Conservation (phyloP, 92 coral and sea anemone species). For the Paragorgia papillata region DNA sequence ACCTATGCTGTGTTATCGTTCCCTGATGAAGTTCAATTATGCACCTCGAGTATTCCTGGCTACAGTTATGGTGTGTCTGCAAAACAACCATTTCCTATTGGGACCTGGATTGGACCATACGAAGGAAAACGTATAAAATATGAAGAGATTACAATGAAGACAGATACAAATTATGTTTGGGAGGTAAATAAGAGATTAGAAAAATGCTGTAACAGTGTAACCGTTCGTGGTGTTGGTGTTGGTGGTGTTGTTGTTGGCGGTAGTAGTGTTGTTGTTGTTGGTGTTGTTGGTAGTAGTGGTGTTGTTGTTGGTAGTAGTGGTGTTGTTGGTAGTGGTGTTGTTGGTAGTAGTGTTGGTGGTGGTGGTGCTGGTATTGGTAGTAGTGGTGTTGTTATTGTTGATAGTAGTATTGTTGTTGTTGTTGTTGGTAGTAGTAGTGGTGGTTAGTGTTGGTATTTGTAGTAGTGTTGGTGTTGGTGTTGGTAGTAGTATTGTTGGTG, state of each 20-base stretch:
- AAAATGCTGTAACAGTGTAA: neutral
- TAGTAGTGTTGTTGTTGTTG: neutral
- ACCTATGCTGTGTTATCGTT: conserved; percentile 79
- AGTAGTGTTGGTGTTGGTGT: neutral
- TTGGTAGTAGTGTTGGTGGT: too few species aligned
- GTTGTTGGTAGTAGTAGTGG: neutral
- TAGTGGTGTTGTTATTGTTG: too few species aligned
- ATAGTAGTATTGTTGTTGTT: neutral
- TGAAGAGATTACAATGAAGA: conserved; percentile 61
- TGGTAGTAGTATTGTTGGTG: neutral
- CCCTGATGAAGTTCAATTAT: conserved; percentile 87
- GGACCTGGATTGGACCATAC: conserved; percentile 98
- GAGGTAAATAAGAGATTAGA: conserved; percentile 64
- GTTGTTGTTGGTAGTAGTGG: too few species aligned
- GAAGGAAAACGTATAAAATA: conserved; percentile 79
- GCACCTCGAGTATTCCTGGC: conserved; percentile 89
- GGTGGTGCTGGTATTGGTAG: too few species aligned
- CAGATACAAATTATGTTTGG: conserved; percentile 90
- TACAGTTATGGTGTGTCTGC: conserved; percentile 85
- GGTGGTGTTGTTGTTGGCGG: neutral
- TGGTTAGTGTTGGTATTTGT: too few species aligned
- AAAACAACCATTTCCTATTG: conserved; percentile 78
- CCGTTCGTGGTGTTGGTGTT: neutral
- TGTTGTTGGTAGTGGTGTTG: too few species aligned
- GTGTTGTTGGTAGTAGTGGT: too few species aligned